phyloP scores from a whole-genome alignment of 2,888 invertebrate genomes.

The Machimus atricapillus region DNA sequence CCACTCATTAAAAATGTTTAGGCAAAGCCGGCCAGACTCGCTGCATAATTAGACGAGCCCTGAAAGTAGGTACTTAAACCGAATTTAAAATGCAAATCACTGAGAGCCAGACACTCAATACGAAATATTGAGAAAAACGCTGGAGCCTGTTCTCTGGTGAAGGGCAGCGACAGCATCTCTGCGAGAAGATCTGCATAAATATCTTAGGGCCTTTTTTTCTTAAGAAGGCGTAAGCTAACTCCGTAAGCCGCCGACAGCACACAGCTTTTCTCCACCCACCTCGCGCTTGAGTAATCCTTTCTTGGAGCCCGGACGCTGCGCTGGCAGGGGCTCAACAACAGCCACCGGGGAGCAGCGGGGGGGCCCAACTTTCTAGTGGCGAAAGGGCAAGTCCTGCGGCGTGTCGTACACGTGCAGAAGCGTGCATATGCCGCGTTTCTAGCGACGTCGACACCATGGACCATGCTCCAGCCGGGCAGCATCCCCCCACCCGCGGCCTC shows the following conservation, averaged over 20 bases:
- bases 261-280: background rate
- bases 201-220: background rate
- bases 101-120: background rate
- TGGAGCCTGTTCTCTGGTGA: background rate
- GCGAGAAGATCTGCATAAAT: background rate
- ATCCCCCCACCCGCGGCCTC: background rate
- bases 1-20: background rate
- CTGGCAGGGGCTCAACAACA: background rate
- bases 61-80: background rate
- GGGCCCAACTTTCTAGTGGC: background rate
- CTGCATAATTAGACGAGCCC: background rate
- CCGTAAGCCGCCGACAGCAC: background rate
- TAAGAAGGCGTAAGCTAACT: background rate
- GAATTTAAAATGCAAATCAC: slow-evolving; percentile 1
- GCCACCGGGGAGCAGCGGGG: background rate
- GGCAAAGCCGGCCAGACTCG: background rate
- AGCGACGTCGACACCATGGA: background rate
- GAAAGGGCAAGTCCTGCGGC: background rate
- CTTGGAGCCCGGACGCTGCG: background rate
- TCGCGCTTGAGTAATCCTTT: background rate
- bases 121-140: background rate
- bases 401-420: background rate
- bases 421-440: background rate
- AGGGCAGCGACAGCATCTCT: background rate
- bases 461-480: background rate